These are phyloP conservation scores for Diachasma alloeum DNA, from an alignment of 1,140 invertebrate genomes.

Conservation along the genomic window DNA sequence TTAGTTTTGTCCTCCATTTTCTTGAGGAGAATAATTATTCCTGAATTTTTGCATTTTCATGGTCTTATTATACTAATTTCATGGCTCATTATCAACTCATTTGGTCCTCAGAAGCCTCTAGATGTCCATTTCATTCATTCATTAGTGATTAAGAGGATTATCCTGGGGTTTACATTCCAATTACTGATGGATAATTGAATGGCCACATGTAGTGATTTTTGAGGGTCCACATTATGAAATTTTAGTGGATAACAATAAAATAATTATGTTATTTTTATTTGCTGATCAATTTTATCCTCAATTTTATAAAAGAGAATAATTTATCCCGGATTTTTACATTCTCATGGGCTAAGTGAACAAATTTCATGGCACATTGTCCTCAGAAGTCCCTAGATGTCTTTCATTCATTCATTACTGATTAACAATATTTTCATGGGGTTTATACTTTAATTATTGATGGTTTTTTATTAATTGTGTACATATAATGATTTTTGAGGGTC, in stretches of 20 bases:
- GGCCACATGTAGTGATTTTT: background rate
- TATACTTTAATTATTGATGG: background rate
- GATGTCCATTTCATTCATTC: background rate
- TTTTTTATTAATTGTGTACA: background rate
- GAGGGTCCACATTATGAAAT: background rate
- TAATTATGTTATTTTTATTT: background rate
- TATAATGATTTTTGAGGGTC: background rate
- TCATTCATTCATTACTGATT: background rate
- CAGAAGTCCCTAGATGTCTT: background rate
- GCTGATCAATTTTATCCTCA: background rate
- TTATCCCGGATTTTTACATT: background rate
- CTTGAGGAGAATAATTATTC: background rate
- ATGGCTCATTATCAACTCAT: background rate
- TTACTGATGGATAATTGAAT: background rate
- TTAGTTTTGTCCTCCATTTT: background rate
- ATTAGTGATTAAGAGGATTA: background rate
- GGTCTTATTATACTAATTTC: background rate
- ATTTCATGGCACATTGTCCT: background rate
- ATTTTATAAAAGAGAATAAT: background rate
- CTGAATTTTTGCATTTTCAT: background rate
- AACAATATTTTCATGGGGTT: background rate
- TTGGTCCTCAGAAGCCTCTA: background rate
- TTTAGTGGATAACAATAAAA: too few relatives aligned
- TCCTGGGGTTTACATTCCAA: background rate
- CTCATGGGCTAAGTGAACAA: background rate